These are phyloP conservation scores for Coremacera marginata DNA, from an alignment of 2,888 invertebrate genomes.

Conservation along the genomic window DNA sequence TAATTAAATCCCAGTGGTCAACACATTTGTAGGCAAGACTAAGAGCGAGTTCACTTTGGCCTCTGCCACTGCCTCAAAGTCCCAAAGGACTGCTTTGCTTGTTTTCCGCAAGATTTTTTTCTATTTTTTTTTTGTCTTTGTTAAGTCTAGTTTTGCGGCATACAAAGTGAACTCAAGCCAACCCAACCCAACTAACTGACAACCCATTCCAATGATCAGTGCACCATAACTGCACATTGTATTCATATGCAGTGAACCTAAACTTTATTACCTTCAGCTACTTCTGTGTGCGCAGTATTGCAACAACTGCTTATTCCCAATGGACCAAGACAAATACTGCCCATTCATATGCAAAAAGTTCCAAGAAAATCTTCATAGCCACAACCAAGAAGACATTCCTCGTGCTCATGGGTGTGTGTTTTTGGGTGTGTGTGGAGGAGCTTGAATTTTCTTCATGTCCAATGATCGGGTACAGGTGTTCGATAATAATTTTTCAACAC, in stretches of 20 bases:
- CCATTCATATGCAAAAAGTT: conserved; percentile 26
- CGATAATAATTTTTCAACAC: conserved; percentile 54
- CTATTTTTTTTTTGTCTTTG: neutral
- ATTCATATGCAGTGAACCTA: conserved; percentile 1
- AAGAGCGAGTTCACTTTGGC: neutral
- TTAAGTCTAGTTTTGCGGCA: neutral
- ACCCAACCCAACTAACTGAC: neutral
- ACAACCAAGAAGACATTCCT: conserved; percentile 24
- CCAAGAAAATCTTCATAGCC: conserved; percentile 15
- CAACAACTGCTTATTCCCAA: neutral
- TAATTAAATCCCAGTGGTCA: conserved; percentile 50
- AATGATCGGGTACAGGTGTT: conserved; percentile 53
- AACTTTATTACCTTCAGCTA: conserved; percentile 25
- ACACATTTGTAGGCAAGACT: conserved; percentile 41
- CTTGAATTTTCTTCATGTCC: conserved; percentile 29
- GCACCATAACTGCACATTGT: conserved; percentile 20
- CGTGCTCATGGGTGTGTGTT: conserved; percentile 12
- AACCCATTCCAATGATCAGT: neutral
- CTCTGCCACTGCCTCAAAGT: neutral
- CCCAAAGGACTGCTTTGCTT: neutral
- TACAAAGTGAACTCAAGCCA: neutral
- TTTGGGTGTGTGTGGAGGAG: conserved; percentile 9
- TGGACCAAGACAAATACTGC: neutral
- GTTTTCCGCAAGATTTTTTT: neutral
- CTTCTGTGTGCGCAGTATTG: neutral